Percentiles rank a stretch among this genome's conserved stretches.
Evolutionary conservation across 1,140 invertebrate species (phyloP).

Genomic region (Panonychus citri): DNA sequence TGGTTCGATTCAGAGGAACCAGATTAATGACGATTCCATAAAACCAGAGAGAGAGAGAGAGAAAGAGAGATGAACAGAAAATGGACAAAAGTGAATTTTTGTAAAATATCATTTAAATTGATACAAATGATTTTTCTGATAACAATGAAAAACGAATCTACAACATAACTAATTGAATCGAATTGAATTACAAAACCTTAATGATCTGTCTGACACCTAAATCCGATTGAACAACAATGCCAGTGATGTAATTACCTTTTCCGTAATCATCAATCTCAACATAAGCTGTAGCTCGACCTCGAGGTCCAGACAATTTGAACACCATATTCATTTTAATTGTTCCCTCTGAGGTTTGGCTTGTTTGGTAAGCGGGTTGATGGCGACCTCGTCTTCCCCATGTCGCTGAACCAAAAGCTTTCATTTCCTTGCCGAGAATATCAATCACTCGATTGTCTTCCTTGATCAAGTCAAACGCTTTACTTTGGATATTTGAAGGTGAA

Average conservation of each 20-base stretch:
- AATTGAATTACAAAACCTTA: no score
- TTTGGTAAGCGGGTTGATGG: neutral
- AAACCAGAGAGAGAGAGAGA: no score
- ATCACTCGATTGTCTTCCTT: neutral
- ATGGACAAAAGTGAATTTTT: no score
- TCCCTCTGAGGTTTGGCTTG: neutral
- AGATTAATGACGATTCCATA: no score
- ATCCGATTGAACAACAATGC: neutral
- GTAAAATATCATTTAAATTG: no score
- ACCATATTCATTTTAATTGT: neutral
- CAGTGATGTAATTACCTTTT: neutral
- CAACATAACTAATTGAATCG: no score
- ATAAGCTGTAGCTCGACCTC: neutral
- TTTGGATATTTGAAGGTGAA: neutral
- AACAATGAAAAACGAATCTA: no score
- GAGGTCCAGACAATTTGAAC: neutral
- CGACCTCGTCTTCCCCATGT: neutral
- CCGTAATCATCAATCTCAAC: neutral
- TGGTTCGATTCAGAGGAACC: conserved; percentile 41
- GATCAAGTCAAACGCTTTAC: neutral
- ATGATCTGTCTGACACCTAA: no score
- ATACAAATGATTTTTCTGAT: no score
- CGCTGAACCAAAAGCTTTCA: neutral
- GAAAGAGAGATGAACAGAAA: no score
- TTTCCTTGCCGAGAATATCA: neutral